These are phyloP conservation scores for Hylaeus anthracinus DNA, from an alignment of 1,140 invertebrate species.

Conservation along the genomic window DNA sequence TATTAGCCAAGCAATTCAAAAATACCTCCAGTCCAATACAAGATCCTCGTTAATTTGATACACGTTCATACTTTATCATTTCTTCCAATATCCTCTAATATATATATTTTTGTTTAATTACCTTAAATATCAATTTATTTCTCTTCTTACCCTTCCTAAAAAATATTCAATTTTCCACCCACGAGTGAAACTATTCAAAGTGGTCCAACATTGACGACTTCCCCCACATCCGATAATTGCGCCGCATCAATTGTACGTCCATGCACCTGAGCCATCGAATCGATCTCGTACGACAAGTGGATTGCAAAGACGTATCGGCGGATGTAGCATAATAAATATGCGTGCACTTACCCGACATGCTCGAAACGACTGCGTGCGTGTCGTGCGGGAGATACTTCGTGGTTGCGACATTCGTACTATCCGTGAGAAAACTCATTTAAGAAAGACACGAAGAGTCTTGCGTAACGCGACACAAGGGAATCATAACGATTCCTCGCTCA, in stretches of 20 bases:
- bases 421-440: slow-evolving; percentile 28
- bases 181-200: too few relatives aligned
- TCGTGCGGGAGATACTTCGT: slow-evolving; percentile 28
- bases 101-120: too few relatives aligned
- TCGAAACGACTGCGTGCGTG: slow-evolving; percentile 26
- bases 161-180: too few relatives aligned
- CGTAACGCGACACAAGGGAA: slow-evolving; percentile 12
- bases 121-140: too few relatives aligned
- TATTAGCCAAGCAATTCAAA: too few relatives aligned
- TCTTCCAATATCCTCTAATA: too few relatives aligned
- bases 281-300: background rate
- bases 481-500: slow-evolving; percentile 13
- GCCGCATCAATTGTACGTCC: slow-evolving; percentile 25
- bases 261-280: background rate
- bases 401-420: slow-evolving; percentile 31
- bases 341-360: slow-evolving; percentile 26
- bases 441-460: slow-evolving; percentile 21
- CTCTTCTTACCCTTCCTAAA: too few relatives aligned
- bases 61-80: too few relatives aligned
- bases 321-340: slow-evolving; percentile 35
- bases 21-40: too few relatives aligned
- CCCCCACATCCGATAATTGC: background rate
- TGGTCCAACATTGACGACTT: too few relatives aligned
- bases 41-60: too few relatives aligned
- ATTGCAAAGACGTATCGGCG: slow-evolving; percentile 33